Evolutionary conservation across 2,113 vertebrate species (phyloP).

Genomic region (Apteryx owenii): DNA sequence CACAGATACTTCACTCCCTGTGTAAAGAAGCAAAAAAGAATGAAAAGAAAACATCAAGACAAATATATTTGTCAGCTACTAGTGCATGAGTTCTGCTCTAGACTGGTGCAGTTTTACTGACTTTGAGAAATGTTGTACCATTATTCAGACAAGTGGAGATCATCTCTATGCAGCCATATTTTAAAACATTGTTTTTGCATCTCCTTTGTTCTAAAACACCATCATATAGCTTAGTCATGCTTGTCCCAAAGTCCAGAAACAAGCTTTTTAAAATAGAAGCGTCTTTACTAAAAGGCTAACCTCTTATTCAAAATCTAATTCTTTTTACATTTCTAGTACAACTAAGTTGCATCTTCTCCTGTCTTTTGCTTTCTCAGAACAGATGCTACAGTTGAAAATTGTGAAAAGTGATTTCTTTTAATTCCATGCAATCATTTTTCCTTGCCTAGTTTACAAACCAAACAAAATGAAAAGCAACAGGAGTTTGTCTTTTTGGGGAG

Average conservation of each 20-base stretch:
- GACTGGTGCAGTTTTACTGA: not conserved
- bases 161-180: not conserved
- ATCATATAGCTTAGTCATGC: not conserved
- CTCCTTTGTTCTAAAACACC: conserved; percentile 46
- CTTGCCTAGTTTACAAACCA: not conserved
- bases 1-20: conserved; percentile 97
- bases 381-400: not conserved
- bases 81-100: not conserved
- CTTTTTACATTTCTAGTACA: not conserved
- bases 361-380: not conserved
- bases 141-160: not conserved
- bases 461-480: not conserved
- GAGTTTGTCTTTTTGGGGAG: not conserved
- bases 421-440: not conserved
- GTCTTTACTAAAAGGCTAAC: not conserved
- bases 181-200: not conserved
- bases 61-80: not conserved
- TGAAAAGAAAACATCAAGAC: not conserved
- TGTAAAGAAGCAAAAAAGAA: conserved; percentile 54
- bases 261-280: not conserved
- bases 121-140: not conserved
- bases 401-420: not conserved
- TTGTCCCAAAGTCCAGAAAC: not conserved
- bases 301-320: not conserved
- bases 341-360: not conserved